These are phyloP conservation scores for Sprattus sprattus DNA, from an alignment of 2,113 vertebrate species.

Conservation along the genomic window DNA sequence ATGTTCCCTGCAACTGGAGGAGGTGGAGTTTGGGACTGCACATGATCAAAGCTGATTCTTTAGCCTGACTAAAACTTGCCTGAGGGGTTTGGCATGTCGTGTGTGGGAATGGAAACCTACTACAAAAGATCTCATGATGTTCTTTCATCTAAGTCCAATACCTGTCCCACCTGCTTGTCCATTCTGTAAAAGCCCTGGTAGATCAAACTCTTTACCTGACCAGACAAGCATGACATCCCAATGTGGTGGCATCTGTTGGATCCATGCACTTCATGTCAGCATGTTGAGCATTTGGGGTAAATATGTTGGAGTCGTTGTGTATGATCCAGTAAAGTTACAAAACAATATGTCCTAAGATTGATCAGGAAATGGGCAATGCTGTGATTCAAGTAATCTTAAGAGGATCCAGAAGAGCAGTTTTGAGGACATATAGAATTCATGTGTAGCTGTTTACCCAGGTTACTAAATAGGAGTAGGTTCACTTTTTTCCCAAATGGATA, in stretches of 20 bases:
- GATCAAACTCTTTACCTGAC: background rate
- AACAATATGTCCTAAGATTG: background rate
- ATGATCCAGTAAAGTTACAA: background rate
- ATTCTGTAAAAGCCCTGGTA: background rate
- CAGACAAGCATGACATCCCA: background rate
- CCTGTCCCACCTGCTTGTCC: constrained; percentile 48
- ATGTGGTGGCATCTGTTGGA: background rate
- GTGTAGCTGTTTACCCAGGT: background rate
- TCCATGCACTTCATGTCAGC: background rate
- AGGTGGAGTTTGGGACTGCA: constrained; percentile 44
- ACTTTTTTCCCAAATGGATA: background rate
- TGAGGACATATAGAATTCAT: background rate
- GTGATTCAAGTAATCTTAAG: background rate
- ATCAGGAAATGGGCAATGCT: background rate
- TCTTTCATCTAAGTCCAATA: constrained; percentile 60
- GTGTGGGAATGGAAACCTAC: constrained; percentile 35
- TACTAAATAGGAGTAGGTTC: background rate
- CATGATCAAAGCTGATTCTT: constrained; percentile 58
- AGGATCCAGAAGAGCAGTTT: background rate
- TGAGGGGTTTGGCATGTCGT: constrained; percentile 49
- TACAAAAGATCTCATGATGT: constrained; percentile 30
- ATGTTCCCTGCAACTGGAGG: constrained; percentile 40
- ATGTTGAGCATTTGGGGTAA: background rate
- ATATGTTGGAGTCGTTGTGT: background rate
- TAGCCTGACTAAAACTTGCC: constrained; percentile 54